Conservation (phyloP, 2,797 vertebrate species). For the Cynopterus sphinx region DNA sequence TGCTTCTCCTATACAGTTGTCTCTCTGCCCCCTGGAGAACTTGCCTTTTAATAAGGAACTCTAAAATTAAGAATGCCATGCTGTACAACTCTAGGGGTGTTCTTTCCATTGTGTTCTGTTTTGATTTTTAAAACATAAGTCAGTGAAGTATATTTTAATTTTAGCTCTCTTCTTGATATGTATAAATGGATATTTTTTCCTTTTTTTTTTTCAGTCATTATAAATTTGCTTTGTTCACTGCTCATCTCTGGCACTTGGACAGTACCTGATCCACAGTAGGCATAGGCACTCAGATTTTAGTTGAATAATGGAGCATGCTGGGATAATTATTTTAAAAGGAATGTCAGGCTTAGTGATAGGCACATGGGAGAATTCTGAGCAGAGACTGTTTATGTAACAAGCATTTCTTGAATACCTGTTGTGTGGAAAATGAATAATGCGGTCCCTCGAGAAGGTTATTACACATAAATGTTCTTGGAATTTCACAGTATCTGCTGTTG, state of each 20-base stretch:
- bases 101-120: neutral
- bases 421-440: neutral
- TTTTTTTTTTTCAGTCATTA: neutral
- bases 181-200: neutral
- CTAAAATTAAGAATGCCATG: neutral
- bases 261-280: neutral
- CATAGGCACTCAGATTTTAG: neutral
- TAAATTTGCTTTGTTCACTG: neutral
- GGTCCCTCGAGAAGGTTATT: neutral
- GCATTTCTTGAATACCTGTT: neutral
- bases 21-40: neutral
- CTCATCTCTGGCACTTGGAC: neutral
- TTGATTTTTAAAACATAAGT: neutral
- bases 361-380: neutral
- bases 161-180: neutral
- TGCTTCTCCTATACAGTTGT: neutral
- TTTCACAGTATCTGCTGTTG: neutral
- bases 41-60: neutral
- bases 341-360: conserved; percentile 6
- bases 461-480: neutral
- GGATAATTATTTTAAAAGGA: neutral
- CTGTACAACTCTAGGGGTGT: neutral
- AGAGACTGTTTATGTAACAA: conserved; percentile 32
- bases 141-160: neutral
- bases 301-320: neutral